These are phyloP conservation scores for Sceloporus tristichus DNA, from an alignment of 2,113 vertebrate species.

Conservation along the genomic window DNA sequence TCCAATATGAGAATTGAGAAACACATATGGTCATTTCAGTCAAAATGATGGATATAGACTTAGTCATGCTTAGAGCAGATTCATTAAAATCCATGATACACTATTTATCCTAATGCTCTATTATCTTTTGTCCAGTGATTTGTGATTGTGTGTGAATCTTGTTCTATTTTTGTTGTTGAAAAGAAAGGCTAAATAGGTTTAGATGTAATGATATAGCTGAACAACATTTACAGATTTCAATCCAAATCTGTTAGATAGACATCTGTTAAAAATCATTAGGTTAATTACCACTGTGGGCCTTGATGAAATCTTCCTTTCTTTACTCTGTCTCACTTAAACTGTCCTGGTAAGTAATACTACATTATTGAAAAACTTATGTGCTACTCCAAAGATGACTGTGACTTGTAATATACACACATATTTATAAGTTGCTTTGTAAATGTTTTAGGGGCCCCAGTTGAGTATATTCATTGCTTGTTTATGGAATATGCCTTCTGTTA, in stretches of 20 bases:
- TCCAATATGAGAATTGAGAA: background rate
- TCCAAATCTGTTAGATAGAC: background rate
- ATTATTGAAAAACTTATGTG: conserved; percentile 14
- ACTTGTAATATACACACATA: fast-evolving
- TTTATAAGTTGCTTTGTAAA: background rate
- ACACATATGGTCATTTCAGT: background rate
- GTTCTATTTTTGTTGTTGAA: background rate
- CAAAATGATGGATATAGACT: background rate
- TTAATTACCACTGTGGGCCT: conserved; percentile 29
- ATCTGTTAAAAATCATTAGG: conserved; percentile 40
- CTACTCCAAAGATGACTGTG: background rate
- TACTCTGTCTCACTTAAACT: conserved; percentile 29
- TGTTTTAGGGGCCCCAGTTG: conserved; percentile 21
- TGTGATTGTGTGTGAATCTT: background rate
- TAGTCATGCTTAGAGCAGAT: background rate
- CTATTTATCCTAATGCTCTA: background rate
- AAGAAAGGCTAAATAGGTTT: background rate
- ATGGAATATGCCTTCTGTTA: conserved; percentile 37
- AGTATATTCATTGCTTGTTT: conserved; percentile 18
- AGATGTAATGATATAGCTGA: background rate
- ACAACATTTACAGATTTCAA: background rate
- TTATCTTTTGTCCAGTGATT: background rate
- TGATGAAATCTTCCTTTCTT: conserved; percentile 17
- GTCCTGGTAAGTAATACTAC: conserved; percentile 33
- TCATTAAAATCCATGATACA: background rate